Evolutionary conservation across 2,888 invertebrate genomes (phyloP).

Genomic region (Catocala fraxini): DNA sequence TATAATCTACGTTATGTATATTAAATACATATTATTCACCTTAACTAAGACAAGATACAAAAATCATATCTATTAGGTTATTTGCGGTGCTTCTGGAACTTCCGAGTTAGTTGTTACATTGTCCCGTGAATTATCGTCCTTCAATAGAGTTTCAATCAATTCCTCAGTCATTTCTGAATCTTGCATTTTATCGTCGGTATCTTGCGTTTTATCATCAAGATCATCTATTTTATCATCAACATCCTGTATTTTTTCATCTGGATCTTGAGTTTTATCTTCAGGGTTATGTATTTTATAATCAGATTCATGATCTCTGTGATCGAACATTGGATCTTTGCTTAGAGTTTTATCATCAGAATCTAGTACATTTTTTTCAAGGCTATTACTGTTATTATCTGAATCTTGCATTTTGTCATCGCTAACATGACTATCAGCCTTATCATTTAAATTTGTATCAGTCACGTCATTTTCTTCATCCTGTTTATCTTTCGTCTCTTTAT

Average conservation of each 20-base stretch:
- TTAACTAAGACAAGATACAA: slow-evolving; percentile 42
- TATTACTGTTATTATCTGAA: neutral
- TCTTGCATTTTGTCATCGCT: slow-evolving; percentile 11
- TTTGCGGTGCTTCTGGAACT: slow-evolving; percentile 41
- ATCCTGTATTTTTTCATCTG: neutral
- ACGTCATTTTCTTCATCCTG: slow-evolving; percentile 11
- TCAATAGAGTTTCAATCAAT: slow-evolving; percentile 71
- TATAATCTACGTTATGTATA: slow-evolving; percentile 40
- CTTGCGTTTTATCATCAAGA: slow-evolving; percentile 49
- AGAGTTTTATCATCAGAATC: neutral
- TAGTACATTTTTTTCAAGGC: neutral
- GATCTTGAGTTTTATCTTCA: slow-evolving; percentile 7
- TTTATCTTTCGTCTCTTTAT: slow-evolving; percentile 14
- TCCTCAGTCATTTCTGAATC: slow-evolving; percentile 75
- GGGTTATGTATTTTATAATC: neutral
- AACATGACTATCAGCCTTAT: slow-evolving; percentile 43
- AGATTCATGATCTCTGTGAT: too few species aligned
- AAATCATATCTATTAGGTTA: slow-evolving; percentile 37
- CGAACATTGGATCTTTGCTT: too few species aligned
- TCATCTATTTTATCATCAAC: slow-evolving; percentile 25
- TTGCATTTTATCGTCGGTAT: slow-evolving; percentile 54
- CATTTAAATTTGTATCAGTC: slow-evolving; percentile 25
- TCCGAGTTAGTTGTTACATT: slow-evolving; percentile 40
- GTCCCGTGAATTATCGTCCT: slow-evolving; percentile 62
- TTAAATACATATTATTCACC: slow-evolving; percentile 33